These are phyloP conservation scores for Ailuropoda melanoleuca DNA, from an alignment of 2,113 vertebrate genomes.

Conservation along the genomic window DNA sequence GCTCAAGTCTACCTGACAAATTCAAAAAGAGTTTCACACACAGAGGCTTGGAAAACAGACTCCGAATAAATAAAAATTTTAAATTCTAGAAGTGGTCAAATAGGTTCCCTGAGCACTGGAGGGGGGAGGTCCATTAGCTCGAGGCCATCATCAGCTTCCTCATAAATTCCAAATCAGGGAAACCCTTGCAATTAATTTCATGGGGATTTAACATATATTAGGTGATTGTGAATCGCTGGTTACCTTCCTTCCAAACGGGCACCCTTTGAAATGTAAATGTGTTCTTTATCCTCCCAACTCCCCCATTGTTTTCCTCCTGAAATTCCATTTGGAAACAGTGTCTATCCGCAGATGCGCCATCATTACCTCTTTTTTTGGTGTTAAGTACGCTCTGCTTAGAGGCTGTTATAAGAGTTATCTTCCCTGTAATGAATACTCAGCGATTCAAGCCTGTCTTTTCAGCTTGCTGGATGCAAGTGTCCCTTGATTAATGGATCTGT, in stretches of 20 bases:
- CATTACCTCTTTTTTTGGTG: neutral
- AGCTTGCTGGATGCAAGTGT: neutral
- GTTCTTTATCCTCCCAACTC: neutral
- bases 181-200: neutral
- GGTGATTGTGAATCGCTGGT: neutral
- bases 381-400: neutral
- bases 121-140: neutral
- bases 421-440: slow-evolving; percentile 41
- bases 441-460: neutral
- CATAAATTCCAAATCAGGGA: neutral
- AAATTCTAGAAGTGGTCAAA: neutral
- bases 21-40: neutral
- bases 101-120: neutral
- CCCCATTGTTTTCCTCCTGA: neutral
- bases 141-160: neutral
- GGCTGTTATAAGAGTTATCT: neutral
- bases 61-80: neutral
- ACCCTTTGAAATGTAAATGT: slow-evolving; percentile 53
- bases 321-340: slow-evolving; percentile 55
- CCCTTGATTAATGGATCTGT: slow-evolving; percentile 75
- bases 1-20: neutral
- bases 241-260: neutral
- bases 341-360: neutral
- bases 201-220: slow-evolving; percentile 23
- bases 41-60: neutral